phyloP scores from a whole-genome alignment of 2,797 vertebrate species.

The Trematomus bernacchii region DNA sequence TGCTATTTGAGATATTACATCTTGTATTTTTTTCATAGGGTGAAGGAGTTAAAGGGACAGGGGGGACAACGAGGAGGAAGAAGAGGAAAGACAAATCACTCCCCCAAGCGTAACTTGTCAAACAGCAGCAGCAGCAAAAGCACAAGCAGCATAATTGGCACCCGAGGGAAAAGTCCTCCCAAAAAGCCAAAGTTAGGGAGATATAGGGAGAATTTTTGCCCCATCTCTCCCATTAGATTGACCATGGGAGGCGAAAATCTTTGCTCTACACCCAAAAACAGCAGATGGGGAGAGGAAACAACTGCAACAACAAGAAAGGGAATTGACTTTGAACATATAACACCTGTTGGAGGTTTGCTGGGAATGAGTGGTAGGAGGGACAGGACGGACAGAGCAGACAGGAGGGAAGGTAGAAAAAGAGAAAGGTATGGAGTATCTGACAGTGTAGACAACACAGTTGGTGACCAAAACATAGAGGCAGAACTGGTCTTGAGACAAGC shows the following conservation, averaged over 20 bases:
- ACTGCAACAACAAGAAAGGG: neutral
- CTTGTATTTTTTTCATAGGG: conserved; percentile 77
- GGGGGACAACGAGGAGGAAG: conserved; percentile 56
- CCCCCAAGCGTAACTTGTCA: conserved; percentile 82
- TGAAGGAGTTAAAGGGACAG: conserved; percentile 91
- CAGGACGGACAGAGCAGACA: neutral
- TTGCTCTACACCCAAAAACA: conserved; percentile 82
- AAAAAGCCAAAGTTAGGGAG: conserved; percentile 86
- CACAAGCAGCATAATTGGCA: conserved; percentile 5
- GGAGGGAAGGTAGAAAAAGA: conserved; percentile 17
- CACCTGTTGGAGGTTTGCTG: conserved; percentile 74
- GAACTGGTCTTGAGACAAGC: conserved; percentile 72
- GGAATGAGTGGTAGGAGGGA: conserved; percentile 19
- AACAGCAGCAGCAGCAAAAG: conserved; percentile 36
- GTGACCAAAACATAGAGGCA: conserved; percentile 40
- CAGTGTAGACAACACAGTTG: neutral
- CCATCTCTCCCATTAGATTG: conserved; percentile 29
- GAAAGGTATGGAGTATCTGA: conserved; percentile 17
- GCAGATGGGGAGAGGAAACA: conserved; percentile 20
- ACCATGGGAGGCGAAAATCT: conserved; percentile 63
- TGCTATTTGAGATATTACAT: neutral
- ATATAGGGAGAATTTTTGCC: conserved; percentile 31
- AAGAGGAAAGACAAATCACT: conserved; percentile 60
- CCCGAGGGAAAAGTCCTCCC: conserved; percentile 83
- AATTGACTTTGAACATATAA: conserved; percentile 58